Conservation (phyloP, 2,113 vertebrate species). For the Pseudonaja textilis region DNA sequence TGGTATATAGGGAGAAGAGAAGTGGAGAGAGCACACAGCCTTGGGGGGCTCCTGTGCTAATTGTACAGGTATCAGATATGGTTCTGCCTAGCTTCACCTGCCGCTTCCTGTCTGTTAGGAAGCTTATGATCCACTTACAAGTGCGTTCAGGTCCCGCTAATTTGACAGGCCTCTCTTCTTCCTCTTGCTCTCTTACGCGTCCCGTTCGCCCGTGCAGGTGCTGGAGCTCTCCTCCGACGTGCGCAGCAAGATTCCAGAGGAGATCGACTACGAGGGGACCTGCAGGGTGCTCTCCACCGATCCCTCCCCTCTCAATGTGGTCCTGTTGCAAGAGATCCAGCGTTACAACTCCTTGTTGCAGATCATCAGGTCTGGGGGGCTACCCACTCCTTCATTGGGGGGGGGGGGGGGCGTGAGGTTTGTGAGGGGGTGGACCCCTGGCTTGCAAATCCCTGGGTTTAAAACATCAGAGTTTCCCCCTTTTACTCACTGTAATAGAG, state of each 20-base stretch:
- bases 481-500: not conserved
- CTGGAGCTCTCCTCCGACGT: slow-evolving; percentile 78
- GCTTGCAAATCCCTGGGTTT: not conserved
- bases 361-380: slow-evolving; percentile 76
- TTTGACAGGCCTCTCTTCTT: not conserved
- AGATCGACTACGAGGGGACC: slow-evolving; percentile 77
- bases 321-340: slow-evolving; percentile 88
- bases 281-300: slow-evolving; percentile 71
- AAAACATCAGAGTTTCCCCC: not conserved
- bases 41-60: no score
- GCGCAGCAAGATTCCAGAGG: slow-evolving; percentile 74
- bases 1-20: no score
- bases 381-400: no score
- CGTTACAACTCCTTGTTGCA: slow-evolving; percentile 83
- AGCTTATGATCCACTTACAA: no score
- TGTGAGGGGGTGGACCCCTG: no score
- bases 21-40: no score
- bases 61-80: no score
- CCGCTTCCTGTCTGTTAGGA: no score
- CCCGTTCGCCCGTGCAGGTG: slow-evolving; percentile 66
- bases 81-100: no score
- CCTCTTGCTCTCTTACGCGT: not conserved
- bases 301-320: slow-evolving; percentile 80
- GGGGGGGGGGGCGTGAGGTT: not conserved
- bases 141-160: no score